Base-by-base conservation (phyloP, 1,140 invertebrate species). In the Halesus radiatus region DNA sequence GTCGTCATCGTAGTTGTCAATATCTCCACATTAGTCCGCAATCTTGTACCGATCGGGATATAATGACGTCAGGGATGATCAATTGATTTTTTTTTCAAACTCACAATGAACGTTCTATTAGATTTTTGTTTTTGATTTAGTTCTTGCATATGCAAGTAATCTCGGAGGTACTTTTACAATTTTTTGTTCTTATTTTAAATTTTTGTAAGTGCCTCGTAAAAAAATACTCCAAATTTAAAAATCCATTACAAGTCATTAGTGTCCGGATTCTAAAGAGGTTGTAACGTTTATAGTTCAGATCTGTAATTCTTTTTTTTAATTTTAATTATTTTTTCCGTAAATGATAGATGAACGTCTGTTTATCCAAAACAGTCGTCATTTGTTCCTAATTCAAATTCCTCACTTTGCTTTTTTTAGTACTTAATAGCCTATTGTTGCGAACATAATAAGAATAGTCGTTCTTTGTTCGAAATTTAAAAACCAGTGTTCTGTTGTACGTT, bases 381-480 rank as follows among this genome's bases (percentile, higher is more conserved):
- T 68, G 5, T 68, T 68, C 64, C 26, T 18, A 37, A 7, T 70
- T 50, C 22, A 45, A 70, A 70, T 70, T 70, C 37, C n/a, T 16
- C 66, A 26, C 18, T 22, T 20, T 26, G 23, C 26, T 37, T 52
- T 72, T 16, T 10, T 10, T 50, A 26, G 62, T 52, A 52, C 18
- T 23, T 20, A 72, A 72, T 54, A 26, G 68, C 45, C 68, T 16
- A 72, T 52, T 72, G 68, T 70, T 52, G 29, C 3, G 32, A 50
- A 20, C 37, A 23, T 18, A 70, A 70, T 52, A 50, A 70, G 6
- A 32, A 45, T 13, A 13, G 37, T 45, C 8, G 37, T 50, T 32
- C n/a, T 52, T 45, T 45, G 32, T 68, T 64, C 37, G 37, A 68
- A 68, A 37, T 68, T 68, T 68, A 45, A 45, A 70, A 72, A 72